Evolutionary conservation across 2,113 vertebrate species (phyloP).

Genomic region (Oryzias celebensis): DNA sequence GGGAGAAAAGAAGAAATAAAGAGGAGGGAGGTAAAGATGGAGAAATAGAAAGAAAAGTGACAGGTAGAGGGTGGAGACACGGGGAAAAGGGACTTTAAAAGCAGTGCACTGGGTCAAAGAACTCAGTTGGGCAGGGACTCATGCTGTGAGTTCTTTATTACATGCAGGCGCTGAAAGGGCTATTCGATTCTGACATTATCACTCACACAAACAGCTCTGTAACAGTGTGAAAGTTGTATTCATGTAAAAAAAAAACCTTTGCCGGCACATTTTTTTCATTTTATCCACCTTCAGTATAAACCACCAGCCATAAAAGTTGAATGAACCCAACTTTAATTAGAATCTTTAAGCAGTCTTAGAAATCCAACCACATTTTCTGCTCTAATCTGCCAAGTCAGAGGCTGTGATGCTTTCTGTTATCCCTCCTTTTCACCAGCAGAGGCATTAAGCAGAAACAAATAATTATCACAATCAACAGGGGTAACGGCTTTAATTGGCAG

Average conservation of each 20-base stretch:
- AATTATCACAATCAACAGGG: constrained; percentile 34
- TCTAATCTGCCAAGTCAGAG: constrained; percentile 13
- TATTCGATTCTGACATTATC: constrained; percentile 25
- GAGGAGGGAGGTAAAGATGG: constrained; percentile 8
- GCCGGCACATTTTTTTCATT: not conserved
- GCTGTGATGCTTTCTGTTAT: constrained; percentile 14
- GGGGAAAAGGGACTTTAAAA: constrained; percentile 32
- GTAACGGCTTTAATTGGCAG: constrained; percentile 38
- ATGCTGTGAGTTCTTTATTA: constrained; percentile 56
- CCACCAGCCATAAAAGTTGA: constrained; percentile 6
- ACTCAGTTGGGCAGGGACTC: constrained; percentile 33
- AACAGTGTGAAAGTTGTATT: not conserved
- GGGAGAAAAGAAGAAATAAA: constrained; percentile 10
- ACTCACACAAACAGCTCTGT: constrained; percentile 19
- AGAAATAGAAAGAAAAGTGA: constrained; percentile 22
- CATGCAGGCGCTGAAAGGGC: constrained; percentile 40
- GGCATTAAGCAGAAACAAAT: constrained; percentile 36
- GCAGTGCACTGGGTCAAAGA: constrained; percentile 35
- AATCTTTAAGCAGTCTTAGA: constrained; percentile 13
- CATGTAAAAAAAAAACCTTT: constrained; percentile 1
- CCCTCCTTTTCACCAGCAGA: constrained; percentile 13
- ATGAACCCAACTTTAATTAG: constrained; percentile 10
- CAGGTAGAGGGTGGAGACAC: constrained; percentile 29
- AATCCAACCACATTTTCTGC: constrained; percentile 3
- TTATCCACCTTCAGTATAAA: constrained; percentile 2